phyloP scores from a whole-genome alignment of 2,113 vertebrate species.

The Corythornis madagascariensis region DNA sequence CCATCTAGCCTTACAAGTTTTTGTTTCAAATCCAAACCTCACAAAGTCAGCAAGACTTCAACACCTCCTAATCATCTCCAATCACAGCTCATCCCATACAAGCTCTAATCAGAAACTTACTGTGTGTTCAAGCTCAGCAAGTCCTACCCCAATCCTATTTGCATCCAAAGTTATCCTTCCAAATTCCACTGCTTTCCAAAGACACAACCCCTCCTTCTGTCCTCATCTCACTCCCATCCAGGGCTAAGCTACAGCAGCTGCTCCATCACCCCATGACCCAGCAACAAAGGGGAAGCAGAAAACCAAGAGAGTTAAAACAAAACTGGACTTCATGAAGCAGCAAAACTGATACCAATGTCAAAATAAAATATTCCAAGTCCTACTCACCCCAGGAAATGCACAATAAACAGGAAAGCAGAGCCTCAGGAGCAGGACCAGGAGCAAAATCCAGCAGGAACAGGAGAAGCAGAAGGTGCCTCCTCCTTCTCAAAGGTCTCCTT shows the following conservation, averaged over 20 bases:
- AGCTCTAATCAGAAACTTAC: neutral
- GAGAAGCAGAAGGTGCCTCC: neutral
- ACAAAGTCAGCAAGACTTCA: neutral
- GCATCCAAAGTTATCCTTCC: neutral
- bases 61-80: neutral
- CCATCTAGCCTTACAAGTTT: neutral
- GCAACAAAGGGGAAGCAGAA: neutral
- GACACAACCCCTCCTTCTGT: neutral
- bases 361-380: neutral
- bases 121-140: neutral
- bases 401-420: neutral
- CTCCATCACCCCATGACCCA: neutral
- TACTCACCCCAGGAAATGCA: neutral
- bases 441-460: neutral
- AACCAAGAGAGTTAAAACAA: neutral
- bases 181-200: neutral
- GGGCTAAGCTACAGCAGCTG: neutral
- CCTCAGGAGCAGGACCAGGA: neutral
- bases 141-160: neutral
- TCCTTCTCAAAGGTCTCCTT: neutral
- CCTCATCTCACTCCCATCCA: too few relatives aligned
- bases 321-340: neutral
- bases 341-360: neutral
- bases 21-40: neutral
- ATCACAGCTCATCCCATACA: fast-evolving